Evolutionary conservation across 2,797 vertebrate genomes (phyloP), one percentile per base, ranked within the genome.

Genomic region (Eurystomus glaucurus): DNA sequence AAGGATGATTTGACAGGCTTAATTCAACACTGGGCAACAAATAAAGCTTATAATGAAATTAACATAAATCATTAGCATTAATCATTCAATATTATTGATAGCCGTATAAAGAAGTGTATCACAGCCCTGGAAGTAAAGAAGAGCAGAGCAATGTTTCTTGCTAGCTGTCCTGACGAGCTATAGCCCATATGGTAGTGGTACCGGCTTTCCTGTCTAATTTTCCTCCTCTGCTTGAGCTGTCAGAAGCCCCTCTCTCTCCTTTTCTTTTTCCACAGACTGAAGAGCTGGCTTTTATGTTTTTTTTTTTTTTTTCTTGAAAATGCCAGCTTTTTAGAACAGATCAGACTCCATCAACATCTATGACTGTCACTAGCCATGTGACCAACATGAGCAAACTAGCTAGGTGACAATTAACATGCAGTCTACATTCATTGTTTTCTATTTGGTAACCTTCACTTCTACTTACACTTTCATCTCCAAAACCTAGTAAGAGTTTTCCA

Each of bases 11-110:
- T 98, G 98, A 98, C 97, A 97, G 96, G 93, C 93, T 98, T 97
- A 97, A 98, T 97, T 98, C 98, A 97, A 96, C 97, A 95, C 96
- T n/a, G 92, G 97, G 98, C 97, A 97, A 98, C 97, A 98, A 98
- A 98, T 98, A 98, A 98, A 98, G 98, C 98, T 98, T 98, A 98
- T 98, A 98, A 98, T 97, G 96, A 98, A 98, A 98, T 98, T 98
- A 98, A 97, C 98, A 98, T 98, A 98, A 98, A 98, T 98, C 97
- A 97, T 98, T 98, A 98, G 95, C 98, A 98, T 98, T 97, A 97
- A 98, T 98, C 98, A 98, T 91, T 98, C 96, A 85, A 93, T 95
- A 97, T 98, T 98, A 98, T 98, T 98, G 98, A 98, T 98, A 97
- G 98, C 97, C 93, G 28, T 95, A 97, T 37, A 96, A 96, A 94